Conservation (phyloP, 2,888 invertebrate species). For the Pterostichus niger region DNA sequence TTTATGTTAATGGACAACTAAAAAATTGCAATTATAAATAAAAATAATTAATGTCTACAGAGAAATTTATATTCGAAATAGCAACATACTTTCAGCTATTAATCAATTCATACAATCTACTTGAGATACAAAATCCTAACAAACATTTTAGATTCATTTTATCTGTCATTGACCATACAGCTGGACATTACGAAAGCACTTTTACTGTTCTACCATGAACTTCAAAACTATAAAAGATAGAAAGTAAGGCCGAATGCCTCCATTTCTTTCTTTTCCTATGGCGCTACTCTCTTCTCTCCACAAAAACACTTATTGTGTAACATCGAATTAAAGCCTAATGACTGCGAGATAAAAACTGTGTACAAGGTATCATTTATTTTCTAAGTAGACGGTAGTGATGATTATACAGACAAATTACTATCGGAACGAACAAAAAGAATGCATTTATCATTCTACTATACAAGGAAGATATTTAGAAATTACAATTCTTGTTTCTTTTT, state of each 20-base stretch:
- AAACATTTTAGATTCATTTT: constrained; percentile 1
- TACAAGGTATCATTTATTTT: not conserved
- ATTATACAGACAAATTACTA: constrained; percentile 24
- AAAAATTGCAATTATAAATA: constrained; percentile 10
- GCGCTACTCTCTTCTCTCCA: not conserved
- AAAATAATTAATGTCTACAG: constrained; percentile 2
- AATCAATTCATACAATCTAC: constrained; percentile 17
- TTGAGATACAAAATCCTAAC: not conserved
- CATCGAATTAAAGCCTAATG: constrained; percentile 4
- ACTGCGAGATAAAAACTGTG: not conserved
- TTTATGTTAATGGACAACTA: not conserved
- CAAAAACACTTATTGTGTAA: constrained; percentile 23
- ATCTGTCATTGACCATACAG: not conserved
- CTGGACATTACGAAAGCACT: constrained; percentile 4
- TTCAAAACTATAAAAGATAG: constrained; percentile 22
- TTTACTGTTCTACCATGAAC: constrained; percentile 27
- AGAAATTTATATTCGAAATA: constrained; percentile 1
- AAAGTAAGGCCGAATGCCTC: constrained; percentile 14
- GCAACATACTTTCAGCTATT: constrained; percentile 27
- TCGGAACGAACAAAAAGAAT: constrained; percentile 15
- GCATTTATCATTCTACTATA: not conserved
- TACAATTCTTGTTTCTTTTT: not conserved
- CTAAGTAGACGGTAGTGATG: constrained; percentile 5
- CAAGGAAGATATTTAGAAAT: constrained; percentile 18
- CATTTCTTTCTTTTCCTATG: not conserved